Base-by-base conservation (phyloP, 2,888 invertebrate genomes). In the Xylophagus ater region DNA sequence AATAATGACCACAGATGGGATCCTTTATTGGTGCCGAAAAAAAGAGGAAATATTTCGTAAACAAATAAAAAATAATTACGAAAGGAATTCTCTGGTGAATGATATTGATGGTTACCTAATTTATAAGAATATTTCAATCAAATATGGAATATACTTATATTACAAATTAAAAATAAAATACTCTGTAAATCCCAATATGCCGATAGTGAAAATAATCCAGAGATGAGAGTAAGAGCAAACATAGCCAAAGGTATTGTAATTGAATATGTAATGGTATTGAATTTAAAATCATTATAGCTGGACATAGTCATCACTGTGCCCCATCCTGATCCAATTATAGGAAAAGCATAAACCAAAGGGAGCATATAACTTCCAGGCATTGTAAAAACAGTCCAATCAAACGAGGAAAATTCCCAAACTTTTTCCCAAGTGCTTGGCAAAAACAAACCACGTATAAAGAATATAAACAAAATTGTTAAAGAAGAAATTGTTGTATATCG, bases 311-410 rank as follows among this genome's bases (percentile, higher is more conserved):
- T 70, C 26, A 87, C 72, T 4, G 81, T 79, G 20, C 87, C 87
- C 79, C 84, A 85, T 1, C 86, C 85, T 0, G 84, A 79, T 1
- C 90, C 90, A 18, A 90, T 76, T 0, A 87, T 86, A 56, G 80
- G 87, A 60, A 89, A 14, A 10, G 21, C n/a, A n/a, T n/a, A 21
- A 23, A 37, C 19, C n/a, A 37, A 17, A 12, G 37, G 31, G 3
- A 23, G n/a, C 24, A 25, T 7, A 37, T 23, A 13, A 37, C 30
- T 5, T 37, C 31, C 9, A 31, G 7, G 6, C 29, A 29, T 17
- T 37, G 21, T 13, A n/a, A n/a, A n/a, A n/a, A n/a, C n/a, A n/a
- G n/a, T 21, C 30, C 2, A 24, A 30, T 3, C 29, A 23, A 23
- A 23, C 6, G n/a, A 8, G 7, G 7, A 23, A 6, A 6, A 23